Percentiles rank a stretch among this genome's conserved stretches.
Evolutionary conservation across 2,888 invertebrate genomes (phyloP).

Genomic region (Cosmopolites sordidus): DNA sequence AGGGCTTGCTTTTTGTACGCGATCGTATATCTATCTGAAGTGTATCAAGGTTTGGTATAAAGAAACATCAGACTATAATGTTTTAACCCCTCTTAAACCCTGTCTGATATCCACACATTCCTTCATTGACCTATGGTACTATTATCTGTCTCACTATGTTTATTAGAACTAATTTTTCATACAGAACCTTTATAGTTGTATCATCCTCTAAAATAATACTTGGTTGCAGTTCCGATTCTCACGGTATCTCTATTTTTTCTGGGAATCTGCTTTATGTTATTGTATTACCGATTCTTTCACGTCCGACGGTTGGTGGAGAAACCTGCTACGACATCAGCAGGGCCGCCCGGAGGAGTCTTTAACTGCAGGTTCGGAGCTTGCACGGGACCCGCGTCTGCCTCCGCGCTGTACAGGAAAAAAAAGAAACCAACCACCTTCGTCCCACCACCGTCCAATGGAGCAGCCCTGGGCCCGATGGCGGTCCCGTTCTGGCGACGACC

Average conservation of each 20-base stretch:
- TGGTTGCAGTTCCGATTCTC: constrained; percentile 23
- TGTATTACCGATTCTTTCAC: constrained; percentile 80
- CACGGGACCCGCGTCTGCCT: constrained; percentile 58
- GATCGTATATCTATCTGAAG: no score
- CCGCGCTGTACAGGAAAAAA: constrained; percentile 62
- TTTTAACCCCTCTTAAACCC: no score
- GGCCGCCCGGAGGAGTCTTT: constrained; percentile 69
- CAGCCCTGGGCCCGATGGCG: constrained; percentile 45
- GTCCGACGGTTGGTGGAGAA: constrained; percentile 58
- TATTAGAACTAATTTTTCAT: no score
- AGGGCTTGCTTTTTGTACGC: no score
- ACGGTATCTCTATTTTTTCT: constrained; percentile 49
- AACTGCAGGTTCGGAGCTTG: constrained; percentile 67
- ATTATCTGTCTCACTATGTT: no score
- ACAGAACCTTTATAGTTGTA: no score
- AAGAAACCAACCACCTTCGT: constrained; percentile 88
- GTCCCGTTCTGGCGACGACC: constrained; percentile 75
- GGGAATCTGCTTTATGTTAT: constrained; percentile 65
- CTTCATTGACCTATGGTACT: no score
- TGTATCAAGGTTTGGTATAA: no score
- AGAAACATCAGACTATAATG: no score
- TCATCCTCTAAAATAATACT: no score
- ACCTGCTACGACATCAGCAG: constrained; percentile 35
- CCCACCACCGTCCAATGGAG: constrained; percentile 57
- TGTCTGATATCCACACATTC: not conserved